A percentile compares a stretch with the other conserved stretches of the same genome.
These are phyloP conservation scores for Caenorhabditis uteleia DNA, from an alignment of 2,888 invertebrate genomes.

Conservation along the genomic window DNA sequence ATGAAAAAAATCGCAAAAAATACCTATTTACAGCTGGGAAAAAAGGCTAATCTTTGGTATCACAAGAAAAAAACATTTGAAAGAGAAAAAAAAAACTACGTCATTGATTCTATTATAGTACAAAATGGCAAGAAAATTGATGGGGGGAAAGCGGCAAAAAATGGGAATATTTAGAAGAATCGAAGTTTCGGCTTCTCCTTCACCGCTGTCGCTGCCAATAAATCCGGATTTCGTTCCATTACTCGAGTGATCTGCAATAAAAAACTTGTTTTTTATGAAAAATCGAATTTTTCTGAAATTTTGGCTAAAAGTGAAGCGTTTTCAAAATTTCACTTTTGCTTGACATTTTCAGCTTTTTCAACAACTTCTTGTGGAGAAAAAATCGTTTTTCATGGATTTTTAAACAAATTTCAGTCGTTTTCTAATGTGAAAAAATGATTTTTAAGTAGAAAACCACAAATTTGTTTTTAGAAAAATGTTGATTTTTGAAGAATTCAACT, in stretches of 20 bases:
- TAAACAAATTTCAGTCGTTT: too few species aligned
- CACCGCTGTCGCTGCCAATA: slow-evolving; percentile 33
- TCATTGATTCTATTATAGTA: too few species aligned
- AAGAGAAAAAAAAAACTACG: too few species aligned
- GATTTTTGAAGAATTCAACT: not conserved
- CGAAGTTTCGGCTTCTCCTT: slow-evolving; percentile 24
- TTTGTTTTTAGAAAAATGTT: slow-evolving; percentile 4
- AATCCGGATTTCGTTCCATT: slow-evolving; percentile 51
- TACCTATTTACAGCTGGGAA: too few species aligned
- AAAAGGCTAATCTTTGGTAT: too few species aligned
- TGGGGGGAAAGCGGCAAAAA: too few species aligned
- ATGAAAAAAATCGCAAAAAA: too few species aligned
- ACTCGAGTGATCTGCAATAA: slow-evolving; percentile 44
- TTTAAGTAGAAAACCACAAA: too few species aligned
- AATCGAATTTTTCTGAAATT: not conserved
- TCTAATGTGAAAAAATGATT: not conserved
- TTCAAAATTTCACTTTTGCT: not conserved
- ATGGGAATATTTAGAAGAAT: slow-evolving; percentile 20
- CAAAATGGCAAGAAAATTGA: too few species aligned
- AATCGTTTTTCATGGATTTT: too few species aligned
- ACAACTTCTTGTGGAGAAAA: not conserved
- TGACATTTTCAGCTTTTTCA: not conserved
- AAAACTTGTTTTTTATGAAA: not conserved
- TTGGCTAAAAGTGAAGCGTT: not conserved
- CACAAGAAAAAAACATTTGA: too few species aligned